Base-by-base conservation (phyloP, 2,113 vertebrate genomes). In the Strix uralensis region DNA sequence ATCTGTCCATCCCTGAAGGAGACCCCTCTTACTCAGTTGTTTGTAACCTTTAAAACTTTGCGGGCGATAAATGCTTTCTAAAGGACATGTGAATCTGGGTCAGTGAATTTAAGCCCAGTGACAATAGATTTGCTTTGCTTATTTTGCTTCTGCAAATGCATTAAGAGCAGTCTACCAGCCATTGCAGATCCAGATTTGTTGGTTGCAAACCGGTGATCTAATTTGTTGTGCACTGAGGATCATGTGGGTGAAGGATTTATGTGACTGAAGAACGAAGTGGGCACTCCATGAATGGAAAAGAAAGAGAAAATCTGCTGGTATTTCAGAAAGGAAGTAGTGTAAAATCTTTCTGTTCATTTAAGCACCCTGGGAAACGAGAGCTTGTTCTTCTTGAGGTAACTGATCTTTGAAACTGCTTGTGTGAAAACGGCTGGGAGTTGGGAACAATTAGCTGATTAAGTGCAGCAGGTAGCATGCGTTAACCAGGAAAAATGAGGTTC, bases 391-490 rank as follows among this genome's bases (percentile, higher is more conserved):
- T 29, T 27, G 69, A 81, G 19, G 55, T 2, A 69, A 70, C 47
- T 30, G 36, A 15, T 86, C 29, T 90, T 88, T 59, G 71, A 85
- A 91, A 90, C 36, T 11, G 79, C 67, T 80, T 26, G 9, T 40
- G 19, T 65, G 75, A 67, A 81, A 93, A 84, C 11, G 46, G 54
- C 72, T 83, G 80, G 83, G 67, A 95, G 44, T 9, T 32, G 25
- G 82, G 38, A 89, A 91, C 69, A 71, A 92, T 85, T 63, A 58
- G 44, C 65, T 67, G 52, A 61, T 80, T 17, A 90, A 67, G 25
- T 62, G 92, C 78, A 95, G 92, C 91, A 95, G 86, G 93, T 94
- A 91, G 86, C 69, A 22, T 3, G 27, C 10, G 15, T 47, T 58
- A 83, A 42, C 16, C 29, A 47, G 69, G 40, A 61, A 92, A 96